These are phyloP conservation scores for Muscidifurax raptorellus DNA, from an alignment of 1,140 invertebrate species.

Conservation along the genomic window DNA sequence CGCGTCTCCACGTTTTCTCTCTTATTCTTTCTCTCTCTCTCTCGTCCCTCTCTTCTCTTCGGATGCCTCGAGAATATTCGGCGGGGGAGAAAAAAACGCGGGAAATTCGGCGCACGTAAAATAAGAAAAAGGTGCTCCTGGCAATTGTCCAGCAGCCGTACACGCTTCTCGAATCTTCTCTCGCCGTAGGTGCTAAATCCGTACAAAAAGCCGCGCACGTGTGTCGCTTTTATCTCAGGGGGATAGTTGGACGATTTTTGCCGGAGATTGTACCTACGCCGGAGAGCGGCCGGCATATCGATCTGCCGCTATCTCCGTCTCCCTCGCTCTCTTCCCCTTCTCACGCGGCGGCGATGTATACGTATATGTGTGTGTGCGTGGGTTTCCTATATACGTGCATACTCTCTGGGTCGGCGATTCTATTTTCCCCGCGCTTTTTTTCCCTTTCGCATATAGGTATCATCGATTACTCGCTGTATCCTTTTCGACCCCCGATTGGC, in stretches of 20 bases:
- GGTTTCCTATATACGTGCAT: too few relatives aligned
- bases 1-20: not conserved
- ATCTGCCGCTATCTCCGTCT: conserved; percentile 60
- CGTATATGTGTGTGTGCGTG: not conserved
- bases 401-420: not conserved
- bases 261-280: conserved; percentile 55
- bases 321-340: not conserved
- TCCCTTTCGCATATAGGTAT: too few relatives aligned
- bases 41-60: not conserved
- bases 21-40: not conserved
- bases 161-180: conserved; percentile 28
- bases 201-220: not conserved
- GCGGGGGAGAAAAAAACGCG: conserved; percentile 7
- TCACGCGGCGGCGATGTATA: not conserved
- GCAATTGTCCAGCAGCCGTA: not conserved
- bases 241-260: conserved; percentile 51
- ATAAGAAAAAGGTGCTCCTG: not conserved
- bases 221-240: not conserved
- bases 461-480: too few relatives aligned
- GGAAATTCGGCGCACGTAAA: not conserved
- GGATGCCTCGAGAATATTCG: not conserved
- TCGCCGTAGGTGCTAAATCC: not conserved
- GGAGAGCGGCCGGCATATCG: conserved; percentile 71
- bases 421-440: not conserved
- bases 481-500: not conserved